A percentile compares a stretch with the other conserved stretches of the same genome.
Evolutionary conservation across 2,888 invertebrate species (phyloP).

Genomic region (Parnassius orleans): DNA sequence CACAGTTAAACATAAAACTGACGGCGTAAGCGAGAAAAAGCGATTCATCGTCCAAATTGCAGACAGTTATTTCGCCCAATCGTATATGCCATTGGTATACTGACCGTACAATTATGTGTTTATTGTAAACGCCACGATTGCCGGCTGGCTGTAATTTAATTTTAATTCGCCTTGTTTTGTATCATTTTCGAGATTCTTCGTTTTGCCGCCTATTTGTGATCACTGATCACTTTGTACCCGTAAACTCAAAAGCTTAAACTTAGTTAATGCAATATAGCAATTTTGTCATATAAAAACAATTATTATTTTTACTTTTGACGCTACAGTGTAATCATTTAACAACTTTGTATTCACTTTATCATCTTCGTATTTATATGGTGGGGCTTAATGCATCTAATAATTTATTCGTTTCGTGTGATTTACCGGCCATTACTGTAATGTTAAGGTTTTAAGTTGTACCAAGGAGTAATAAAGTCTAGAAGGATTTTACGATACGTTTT

Average conservation of each 20-base stretch:
- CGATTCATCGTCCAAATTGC: slow-evolving; percentile 58
- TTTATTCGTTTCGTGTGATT: slow-evolving; percentile 68
- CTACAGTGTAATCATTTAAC: slow-evolving; percentile 39
- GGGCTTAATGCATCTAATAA: slow-evolving; percentile 61
- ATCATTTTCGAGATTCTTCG: slow-evolving; percentile 76
- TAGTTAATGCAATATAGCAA: background rate
- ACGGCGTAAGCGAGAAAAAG: slow-evolving; percentile 42
- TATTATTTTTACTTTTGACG: slow-evolving; percentile 31
- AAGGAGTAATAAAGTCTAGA: slow-evolving; percentile 60
- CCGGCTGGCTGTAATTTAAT: slow-evolving; percentile 76
- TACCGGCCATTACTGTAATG: slow-evolving; percentile 60
- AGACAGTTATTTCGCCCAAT: slow-evolving; percentile 67
- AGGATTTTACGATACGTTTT: slow-evolving; percentile 46
- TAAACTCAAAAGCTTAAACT: slow-evolving; percentile 20
- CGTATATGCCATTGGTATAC: slow-evolving; percentile 74
- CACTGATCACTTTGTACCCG: slow-evolving; percentile 53
- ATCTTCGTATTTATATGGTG: slow-evolving; percentile 52
- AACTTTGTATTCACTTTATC: slow-evolving; percentile 44
- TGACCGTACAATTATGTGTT: slow-evolving; percentile 80
- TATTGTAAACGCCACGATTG: slow-evolving; percentile 81
- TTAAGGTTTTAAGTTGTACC: slow-evolving; percentile 60
- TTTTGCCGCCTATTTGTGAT: slow-evolving; percentile 54
- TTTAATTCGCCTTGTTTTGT: slow-evolving; percentile 79
- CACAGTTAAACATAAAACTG: slow-evolving; percentile 27
- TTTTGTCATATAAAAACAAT: background rate